These are phyloP conservation scores for Callospermophilus lateralis DNA, from an alignment of 2,113 vertebrate genomes.

Conservation along the genomic window DNA sequence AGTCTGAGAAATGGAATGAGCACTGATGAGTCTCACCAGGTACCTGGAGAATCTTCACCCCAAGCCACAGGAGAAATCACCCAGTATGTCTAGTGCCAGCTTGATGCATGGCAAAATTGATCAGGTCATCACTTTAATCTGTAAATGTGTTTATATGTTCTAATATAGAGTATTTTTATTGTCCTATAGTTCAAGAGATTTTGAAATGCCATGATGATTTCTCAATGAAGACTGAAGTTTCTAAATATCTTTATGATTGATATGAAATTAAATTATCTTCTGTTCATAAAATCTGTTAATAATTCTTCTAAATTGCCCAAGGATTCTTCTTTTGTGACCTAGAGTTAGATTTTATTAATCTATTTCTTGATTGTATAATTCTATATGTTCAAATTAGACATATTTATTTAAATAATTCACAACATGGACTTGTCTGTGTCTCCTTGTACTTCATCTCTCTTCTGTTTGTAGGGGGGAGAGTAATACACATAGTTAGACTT, in stretches of 20 bases:
- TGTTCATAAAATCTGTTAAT: slow-evolving; percentile 21
- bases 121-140: not conserved
- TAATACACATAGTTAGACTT: not conserved
- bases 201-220: slow-evolving; percentile 40
- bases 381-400: not conserved
- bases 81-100: not conserved
- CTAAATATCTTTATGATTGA: slow-evolving; percentile 56
- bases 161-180: not conserved
- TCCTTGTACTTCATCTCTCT: not conserved
- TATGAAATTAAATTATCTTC: slow-evolving; percentile 17
- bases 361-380: not conserved
- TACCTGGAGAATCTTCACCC: not conserved
- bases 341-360: not conserved
- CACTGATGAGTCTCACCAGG: not conserved
- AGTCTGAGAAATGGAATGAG: not conserved
- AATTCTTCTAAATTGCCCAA: not conserved
- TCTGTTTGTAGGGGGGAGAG: not conserved
- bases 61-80: not conserved
- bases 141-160: not conserved
- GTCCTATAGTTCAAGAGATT: slow-evolving; percentile 37
- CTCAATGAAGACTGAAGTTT: slow-evolving; percentile 62
- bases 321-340: slow-evolving; percentile 1
- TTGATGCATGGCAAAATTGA: not conserved
- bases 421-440: too few species aligned
- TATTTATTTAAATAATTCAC: not conserved